Evolutionary conservation across 2,113 vertebrate genomes (phyloP).

Genomic region (Gymnocephalus cernua): DNA sequence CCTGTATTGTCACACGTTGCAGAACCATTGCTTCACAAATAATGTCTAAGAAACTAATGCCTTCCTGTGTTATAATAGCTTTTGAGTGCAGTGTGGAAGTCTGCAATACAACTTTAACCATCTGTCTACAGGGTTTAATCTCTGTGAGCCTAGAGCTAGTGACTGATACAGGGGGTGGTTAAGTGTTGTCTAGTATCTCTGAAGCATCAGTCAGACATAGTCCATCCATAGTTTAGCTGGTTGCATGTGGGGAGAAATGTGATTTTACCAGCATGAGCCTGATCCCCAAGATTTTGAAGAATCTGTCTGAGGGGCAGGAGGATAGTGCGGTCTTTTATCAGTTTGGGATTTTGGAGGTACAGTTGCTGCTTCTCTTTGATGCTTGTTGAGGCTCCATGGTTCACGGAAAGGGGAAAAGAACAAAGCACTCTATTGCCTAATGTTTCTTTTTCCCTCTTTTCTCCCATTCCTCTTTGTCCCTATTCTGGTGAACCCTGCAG

Average conservation of each 20-base stretch:
- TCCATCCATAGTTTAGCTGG: conserved; percentile 26
- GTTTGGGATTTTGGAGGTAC: conserved; percentile 12
- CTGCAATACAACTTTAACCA: not conserved
- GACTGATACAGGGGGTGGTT: conserved; percentile 30
- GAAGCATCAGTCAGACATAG: conserved; percentile 28
- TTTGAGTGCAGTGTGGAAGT: not conserved
- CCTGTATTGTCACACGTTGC: not conserved
- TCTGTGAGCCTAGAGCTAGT: conserved; percentile 16
- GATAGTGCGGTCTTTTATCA: conserved; percentile 20
- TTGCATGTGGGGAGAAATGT: conserved; percentile 8
- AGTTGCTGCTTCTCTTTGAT: conserved; percentile 31
- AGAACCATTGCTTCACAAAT: not conserved
- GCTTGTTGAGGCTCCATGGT: not conserved
- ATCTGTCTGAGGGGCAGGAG: conserved; percentile 2
- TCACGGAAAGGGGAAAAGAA: conserved; percentile 4
- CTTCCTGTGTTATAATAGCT: not conserved
- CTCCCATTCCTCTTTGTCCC: not conserved
- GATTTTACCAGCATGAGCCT: conserved; percentile 24
- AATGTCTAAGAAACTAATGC: not conserved
- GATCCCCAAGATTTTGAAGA: conserved; percentile 1
- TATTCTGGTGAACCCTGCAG: not conserved
- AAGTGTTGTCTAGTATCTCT: conserved; percentile 30
- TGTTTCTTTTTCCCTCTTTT: not conserved
- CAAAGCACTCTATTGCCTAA: not conserved
- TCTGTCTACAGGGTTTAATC: conserved; percentile 21